Evolutionary conservation across 2,797 vertebrate genomes (phyloP), one percentile per base, ranked within the genome.

Genomic region (Myiotriccus ornatus): DNA sequence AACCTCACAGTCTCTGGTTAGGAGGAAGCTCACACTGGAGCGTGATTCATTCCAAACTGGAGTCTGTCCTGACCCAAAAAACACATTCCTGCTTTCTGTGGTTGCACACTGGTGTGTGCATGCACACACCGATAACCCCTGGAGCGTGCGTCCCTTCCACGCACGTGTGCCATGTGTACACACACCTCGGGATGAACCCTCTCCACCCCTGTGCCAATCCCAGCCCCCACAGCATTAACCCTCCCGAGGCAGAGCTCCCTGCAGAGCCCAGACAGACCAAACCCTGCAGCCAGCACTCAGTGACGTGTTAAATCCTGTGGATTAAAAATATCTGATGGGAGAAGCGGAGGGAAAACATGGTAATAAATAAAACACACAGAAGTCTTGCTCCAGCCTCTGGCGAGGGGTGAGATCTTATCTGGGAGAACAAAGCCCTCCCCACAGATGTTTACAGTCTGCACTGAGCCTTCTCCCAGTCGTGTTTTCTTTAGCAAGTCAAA

Each of bases 401-500:
- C 79, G 7, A 92, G 65, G 68, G 43, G 57, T 80, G 10, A 92
- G 94, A 97, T 94, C 87, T 95, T 95, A 96, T 96, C 94, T 55
- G n/a, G 22, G 67, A 90, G 94, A 93, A 95, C 92, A 96, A 97
- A 95, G 91, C 32, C 74, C 92, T 96, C 87, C 19, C 83, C 79
- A 52, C 77, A 96, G 91, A 87, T 92, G 89, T 93, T 93, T 93
- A 81, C 13, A 88, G 85, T 91, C 87, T 96, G 27, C 94, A 52
- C 87, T 0, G 60, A 92, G 78, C 28, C 82, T 68, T 50, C 63
- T 81, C 87, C 78, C 69, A 81, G 90, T 37, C 53, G 19, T 41
- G 77, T 84, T 94, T 67, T 84, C 90, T 82, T 67, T 80, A 87
- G 90, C 95, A 90, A 95, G 95, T 95, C 92, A 87, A 74, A 76